Evolutionary conservation across 2,888 invertebrate genomes (phyloP).

Genomic region (Drosophila anomalata): DNA sequence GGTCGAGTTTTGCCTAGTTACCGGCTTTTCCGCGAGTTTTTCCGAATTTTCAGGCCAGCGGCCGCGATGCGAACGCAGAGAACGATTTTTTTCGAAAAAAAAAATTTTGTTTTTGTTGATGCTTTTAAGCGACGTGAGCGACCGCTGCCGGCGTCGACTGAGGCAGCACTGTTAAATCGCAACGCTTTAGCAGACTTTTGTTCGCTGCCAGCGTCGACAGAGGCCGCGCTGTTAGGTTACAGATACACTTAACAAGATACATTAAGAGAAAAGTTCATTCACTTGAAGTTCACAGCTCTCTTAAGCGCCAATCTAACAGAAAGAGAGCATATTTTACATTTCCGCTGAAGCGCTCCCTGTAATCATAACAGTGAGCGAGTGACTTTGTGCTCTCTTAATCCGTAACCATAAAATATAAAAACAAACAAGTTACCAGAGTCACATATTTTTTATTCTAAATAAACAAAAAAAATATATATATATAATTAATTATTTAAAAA

Average conservation of each 20-base stretch:
- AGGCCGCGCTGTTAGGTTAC: conserved; percentile 2
- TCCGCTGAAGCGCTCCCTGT: background rate
- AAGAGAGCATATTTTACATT: background rate
- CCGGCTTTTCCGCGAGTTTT: conserved; percentile 6
- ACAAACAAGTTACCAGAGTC: background rate
- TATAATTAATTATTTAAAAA: too few species aligned
- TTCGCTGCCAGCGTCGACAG: background rate
- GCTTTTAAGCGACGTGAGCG: conserved; percentile 6
- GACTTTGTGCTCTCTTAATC: background rate
- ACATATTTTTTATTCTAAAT: background rate
- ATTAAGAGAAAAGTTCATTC: conserved; percentile 77
- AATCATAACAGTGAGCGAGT: background rate
- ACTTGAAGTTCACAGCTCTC: conserved; percentile 35
- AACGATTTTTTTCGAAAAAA: conserved; percentile 6
- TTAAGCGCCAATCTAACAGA: background rate
- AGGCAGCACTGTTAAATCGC: conserved; percentile 2
- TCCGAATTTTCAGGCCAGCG: conserved; percentile 6
- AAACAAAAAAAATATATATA: background rate
- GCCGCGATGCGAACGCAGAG: conserved; percentile 3
- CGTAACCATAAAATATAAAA: background rate
- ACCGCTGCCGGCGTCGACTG: conserved; percentile 2
- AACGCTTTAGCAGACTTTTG: background rate
- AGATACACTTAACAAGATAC: conserved; percentile 60
- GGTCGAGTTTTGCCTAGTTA: conserved; percentile 1
- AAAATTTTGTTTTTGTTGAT: conserved; percentile 2